Evolutionary conservation across 2,113 vertebrate species (phyloP), one percentile per base, ranked within the genome.

Genomic region (Paramisgurnus dabryanus): DNA sequence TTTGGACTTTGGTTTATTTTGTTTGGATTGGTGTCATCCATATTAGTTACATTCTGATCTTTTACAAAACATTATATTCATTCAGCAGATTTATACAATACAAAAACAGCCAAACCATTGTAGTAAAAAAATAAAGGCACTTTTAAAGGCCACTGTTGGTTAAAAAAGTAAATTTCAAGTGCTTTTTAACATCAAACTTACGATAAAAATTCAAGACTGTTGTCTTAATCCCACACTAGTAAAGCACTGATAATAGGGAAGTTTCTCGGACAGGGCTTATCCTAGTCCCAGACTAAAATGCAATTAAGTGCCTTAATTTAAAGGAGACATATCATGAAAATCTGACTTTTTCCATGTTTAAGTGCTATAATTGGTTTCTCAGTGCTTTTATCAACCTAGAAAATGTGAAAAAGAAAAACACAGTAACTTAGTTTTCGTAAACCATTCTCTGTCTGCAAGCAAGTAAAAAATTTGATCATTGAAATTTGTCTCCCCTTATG

Each of bases 101-200:
- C 41, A 75, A 75, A 75, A 74, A 58, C n/a, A n/a, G 17, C 7
- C 55, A 58, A 58, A 6, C 22, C 40, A 27, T 10, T 13, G 6
- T 12, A 17, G 13, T 53, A 50, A 49, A 68, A 17, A 70, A 13
- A 67, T 55, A 60, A 74, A 74, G 6, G 9, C 41, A 75, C 47
- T 47, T n/a, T 11, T 13, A 75, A 75, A 63, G 22, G 13, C 43
- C 12, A 27, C 5, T n/a, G 27, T 8, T 9, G 3, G 41, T 11
- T 34, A 22, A 75, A 58, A 47, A 75, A 47, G 72, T 63, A 74
- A 57, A 61, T 74, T 74, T 75, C 12, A 60, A 74, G 72, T 75
- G 72, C 72, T 15, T 17, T 58, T 58, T 22, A 58, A 50, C 10
- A 69, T 50, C 49, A 27, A 63, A 64, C 39, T 6, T 22, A 7